Percentiles rank a stretch among this genome's conserved stretches.
These are phyloP conservation scores for Alethe diademata DNA, from an alignment of 2,113 vertebrate genomes.

Conservation along the genomic window DNA sequence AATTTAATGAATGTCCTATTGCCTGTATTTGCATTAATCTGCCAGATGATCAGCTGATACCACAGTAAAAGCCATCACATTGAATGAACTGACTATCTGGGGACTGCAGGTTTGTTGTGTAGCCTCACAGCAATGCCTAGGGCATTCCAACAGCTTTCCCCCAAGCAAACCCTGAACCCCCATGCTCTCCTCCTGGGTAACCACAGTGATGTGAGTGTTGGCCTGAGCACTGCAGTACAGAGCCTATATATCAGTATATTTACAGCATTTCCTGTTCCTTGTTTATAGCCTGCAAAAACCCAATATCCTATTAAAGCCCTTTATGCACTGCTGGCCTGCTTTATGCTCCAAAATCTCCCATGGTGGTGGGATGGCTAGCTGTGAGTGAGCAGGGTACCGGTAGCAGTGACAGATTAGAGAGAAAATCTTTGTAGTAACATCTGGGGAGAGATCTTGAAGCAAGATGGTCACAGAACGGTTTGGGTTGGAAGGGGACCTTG, in stretches of 20 bases:
- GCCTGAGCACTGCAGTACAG: background rate
- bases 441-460: background rate
- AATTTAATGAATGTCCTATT: background rate
- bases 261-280: background rate
- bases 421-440: background rate
- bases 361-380: background rate
- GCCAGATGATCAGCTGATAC: background rate
- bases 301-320: background rate
- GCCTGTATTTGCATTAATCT: background rate
- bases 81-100: background rate
- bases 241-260: too few species aligned
- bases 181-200: background rate
- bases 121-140: background rate
- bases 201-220: accelerated
- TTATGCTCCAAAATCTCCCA: background rate
- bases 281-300: background rate
- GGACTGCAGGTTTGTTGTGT: background rate
- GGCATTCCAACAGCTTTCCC: background rate
- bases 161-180: background rate
- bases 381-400: background rate
- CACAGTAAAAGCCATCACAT: background rate
- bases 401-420: background rate
- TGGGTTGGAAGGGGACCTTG: background rate
- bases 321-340: background rate
- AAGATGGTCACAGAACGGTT: background rate